phyloP scores from a whole-genome alignment of 2,797 vertebrate genomes.

The Gambusia yucatana region DNA sequence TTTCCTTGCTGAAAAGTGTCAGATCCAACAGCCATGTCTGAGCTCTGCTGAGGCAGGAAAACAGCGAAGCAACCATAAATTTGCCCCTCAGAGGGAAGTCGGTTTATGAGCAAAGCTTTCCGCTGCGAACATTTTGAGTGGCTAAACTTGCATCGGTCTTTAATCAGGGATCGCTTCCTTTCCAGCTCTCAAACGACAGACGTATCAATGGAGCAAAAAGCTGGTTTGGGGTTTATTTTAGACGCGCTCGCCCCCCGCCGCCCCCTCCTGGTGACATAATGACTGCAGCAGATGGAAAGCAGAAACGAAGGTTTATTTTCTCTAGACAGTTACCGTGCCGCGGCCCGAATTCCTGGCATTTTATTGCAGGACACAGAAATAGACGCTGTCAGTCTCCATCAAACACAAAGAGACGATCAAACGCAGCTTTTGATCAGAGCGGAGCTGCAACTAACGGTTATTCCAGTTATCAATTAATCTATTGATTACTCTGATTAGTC shows the following conservation, averaged over 20 bases:
- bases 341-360: slow-evolving; percentile 68
- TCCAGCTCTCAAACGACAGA: slow-evolving; percentile 23
- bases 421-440: not conserved
- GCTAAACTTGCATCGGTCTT: slow-evolving; percentile 16
- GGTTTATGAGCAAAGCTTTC: slow-evolving; percentile 61
- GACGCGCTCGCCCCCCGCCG: slow-evolving; percentile 15
- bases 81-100: slow-evolving; percentile 57
- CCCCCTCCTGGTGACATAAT: slow-evolving; percentile 50
- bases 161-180: slow-evolving; percentile 22
- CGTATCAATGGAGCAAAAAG: slow-evolving; percentile 32
- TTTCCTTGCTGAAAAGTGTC: not conserved
- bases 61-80: slow-evolving; percentile 31
- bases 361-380: slow-evolving; percentile 64
- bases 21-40: not conserved
- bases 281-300: slow-evolving; percentile 69
- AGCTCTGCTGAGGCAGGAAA: slow-evolving; percentile 5
- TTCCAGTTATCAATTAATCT: too few species aligned
- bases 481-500: too few species aligned
- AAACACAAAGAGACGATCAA: slow-evolving; percentile 47
- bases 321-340: slow-evolving; percentile 42
- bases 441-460: too few species aligned
- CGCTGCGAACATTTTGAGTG: slow-evolving; percentile 39
- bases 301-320: slow-evolving; percentile 60
- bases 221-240: slow-evolving; percentile 22
- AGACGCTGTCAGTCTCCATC: slow-evolving; percentile 44